Conservation (phyloP, 2,888 invertebrate species). For the Drosophila flavopinicola region DNA sequence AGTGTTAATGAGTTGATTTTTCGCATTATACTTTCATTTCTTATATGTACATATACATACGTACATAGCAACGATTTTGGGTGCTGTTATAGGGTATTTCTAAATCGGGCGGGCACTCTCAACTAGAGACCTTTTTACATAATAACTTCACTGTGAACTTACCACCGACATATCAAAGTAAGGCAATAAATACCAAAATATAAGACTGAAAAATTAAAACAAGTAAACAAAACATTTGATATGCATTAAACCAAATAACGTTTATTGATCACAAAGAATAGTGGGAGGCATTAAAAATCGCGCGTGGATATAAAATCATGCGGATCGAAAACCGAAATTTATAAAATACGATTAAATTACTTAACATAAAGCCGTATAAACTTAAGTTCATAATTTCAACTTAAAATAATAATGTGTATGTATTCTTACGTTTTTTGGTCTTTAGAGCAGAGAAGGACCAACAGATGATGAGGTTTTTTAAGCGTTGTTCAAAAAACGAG, state of each 20-base stretch:
- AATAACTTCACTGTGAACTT: constrained; percentile 1
- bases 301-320: too few relatives aligned
- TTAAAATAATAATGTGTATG: neutral
- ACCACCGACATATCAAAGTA: neutral
- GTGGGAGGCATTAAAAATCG: too few relatives aligned
- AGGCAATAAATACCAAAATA: neutral
- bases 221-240: neutral
- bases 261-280: constrained; percentile 12
- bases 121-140: neutral
- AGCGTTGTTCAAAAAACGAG: too few relatives aligned
- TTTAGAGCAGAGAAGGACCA: too few relatives aligned
- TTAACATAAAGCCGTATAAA: neutral
- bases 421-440: neutral
- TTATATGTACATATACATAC: too few relatives aligned
- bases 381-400: neutral
- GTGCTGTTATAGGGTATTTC: neutral
- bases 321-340: too few relatives aligned
- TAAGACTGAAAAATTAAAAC: neutral
- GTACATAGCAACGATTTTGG: too few relatives aligned
- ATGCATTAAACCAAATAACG: constrained; percentile 1
- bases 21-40: too few relatives aligned
- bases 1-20: too few relatives aligned
- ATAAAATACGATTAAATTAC: too few relatives aligned
- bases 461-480: too few relatives aligned
- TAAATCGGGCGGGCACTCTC: too few relatives aligned